A percentile compares a stretch with the other conserved stretches of the same genome.
phyloP scores from a whole-genome alignment of 1,140 invertebrate genomes.

The Anastrepha ludens region DNA sequence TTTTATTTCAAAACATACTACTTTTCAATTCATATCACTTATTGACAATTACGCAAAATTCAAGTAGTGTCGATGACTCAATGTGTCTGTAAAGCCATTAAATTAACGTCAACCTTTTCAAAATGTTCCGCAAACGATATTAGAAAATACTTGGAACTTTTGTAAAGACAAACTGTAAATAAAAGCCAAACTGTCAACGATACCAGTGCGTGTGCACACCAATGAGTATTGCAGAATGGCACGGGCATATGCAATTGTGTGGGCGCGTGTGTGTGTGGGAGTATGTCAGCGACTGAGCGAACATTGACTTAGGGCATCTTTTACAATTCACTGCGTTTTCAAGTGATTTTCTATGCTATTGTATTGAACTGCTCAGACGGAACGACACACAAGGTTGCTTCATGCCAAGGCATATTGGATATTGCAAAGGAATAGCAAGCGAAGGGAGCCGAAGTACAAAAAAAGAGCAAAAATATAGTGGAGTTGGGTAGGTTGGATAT shows the following conservation, averaged over 20 bases:
- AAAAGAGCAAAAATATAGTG: background rate
- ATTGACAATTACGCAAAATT: background rate
- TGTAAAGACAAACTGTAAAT: background rate
- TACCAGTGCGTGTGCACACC: background rate
- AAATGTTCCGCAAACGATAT: background rate
- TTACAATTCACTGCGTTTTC: constrained; percentile 54
- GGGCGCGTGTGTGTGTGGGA: background rate
- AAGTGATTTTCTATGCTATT: constrained; percentile 42
- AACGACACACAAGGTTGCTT: background rate
- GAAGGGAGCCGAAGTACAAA: background rate
- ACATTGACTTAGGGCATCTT: constrained; percentile 40
- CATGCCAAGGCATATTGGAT: constrained; percentile 3
- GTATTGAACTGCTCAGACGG: background rate
- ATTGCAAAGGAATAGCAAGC: background rate
- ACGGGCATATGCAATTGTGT: background rate
- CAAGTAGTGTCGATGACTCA: background rate
- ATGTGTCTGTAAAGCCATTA: background rate
- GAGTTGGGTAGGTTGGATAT: background rate
- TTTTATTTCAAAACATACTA: too few relatives aligned
- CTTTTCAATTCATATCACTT: background rate
- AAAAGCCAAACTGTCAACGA: background rate
- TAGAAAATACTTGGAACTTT: background rate
- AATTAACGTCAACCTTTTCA: background rate
- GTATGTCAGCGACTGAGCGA: background rate
- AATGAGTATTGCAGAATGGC: background rate